Conservation (phyloP, 2,797 vertebrate species). For the Anguilla megastoma region DNA sequence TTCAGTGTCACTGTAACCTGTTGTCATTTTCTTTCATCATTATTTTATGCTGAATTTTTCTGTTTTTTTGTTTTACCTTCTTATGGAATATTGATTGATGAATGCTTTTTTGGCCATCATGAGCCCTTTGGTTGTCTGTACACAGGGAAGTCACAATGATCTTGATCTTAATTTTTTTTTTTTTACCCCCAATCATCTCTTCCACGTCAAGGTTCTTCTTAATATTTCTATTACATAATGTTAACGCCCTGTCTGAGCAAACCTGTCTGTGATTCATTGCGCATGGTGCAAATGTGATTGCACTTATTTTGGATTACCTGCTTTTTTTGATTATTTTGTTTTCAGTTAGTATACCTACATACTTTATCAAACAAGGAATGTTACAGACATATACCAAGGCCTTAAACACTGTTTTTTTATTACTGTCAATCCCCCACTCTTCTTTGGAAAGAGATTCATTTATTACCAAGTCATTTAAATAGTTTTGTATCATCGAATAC, state of each 20-base stretch:
- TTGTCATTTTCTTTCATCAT: no score
- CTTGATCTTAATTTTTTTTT: neutral
- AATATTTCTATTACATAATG: neutral
- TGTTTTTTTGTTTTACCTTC: constrained; percentile 31
- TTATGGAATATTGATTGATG: constrained; percentile 71
- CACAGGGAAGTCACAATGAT: constrained; percentile 78
- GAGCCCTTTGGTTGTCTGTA: constrained; percentile 82
- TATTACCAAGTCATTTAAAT: neutral
- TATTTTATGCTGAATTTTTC: neutral
- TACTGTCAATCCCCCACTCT: neutral
- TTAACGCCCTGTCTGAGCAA: no score
- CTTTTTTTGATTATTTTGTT: neutral
- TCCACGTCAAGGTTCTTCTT: neutral
- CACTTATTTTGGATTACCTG: no score
- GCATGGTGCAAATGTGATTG: no score
- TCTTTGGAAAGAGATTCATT: neutral
- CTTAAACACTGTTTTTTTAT: neutral
- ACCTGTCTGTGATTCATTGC: no score
- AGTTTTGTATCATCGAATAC: neutral
- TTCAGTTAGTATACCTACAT: no score
- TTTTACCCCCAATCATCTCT: neutral
- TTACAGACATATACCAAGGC: neutral
- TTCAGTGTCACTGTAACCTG: neutral
- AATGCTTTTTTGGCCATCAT: constrained; percentile 67
- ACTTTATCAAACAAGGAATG: no score